Evolutionary conservation across 1,140 invertebrate species (phyloP).

Genomic region (Atopsyche davidsoni): DNA sequence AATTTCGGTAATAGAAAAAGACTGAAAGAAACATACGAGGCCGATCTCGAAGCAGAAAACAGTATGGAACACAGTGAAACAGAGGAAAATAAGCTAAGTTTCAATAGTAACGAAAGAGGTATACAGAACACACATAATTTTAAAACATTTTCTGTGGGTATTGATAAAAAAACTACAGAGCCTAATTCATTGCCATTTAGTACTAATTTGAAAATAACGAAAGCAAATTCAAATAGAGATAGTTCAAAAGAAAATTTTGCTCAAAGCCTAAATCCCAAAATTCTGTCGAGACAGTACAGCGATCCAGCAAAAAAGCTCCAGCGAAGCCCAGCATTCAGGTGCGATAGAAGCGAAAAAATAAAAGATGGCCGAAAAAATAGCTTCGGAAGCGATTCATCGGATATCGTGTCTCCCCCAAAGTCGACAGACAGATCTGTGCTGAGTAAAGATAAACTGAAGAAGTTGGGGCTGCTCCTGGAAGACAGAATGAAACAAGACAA

Average conservation of each 20-base stretch:
- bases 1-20: constrained; percentile 27
- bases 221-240: too few relatives aligned
- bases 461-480: constrained; percentile 38
- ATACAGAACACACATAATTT: too few relatives aligned
- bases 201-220: too few relatives aligned
- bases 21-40: constrained; percentile 28
- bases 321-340: constrained; percentile 54
- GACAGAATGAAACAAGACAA: constrained; percentile 45
- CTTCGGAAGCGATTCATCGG: constrained; percentile 42
- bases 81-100: too few relatives aligned
- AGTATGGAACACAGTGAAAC: constrained; percentile 10
- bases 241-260: constrained; percentile 7
- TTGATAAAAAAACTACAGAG: too few relatives aligned
- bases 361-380: constrained; percentile 39
- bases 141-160: too few relatives aligned
- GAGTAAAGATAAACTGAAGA: constrained; percentile 40
- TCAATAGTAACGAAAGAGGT: too few relatives aligned
- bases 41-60: constrained; percentile 17
- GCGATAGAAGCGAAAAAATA: constrained; percentile 48
- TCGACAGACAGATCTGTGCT: constrained; percentile 36
- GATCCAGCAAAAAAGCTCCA: constrained; percentile 55
- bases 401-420: constrained; percentile 40
- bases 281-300: constrained; percentile 49
- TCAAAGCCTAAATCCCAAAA: constrained; percentile 24
- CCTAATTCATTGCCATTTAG: too few relatives aligned